phyloP scores from a whole-genome alignment of 2,797 vertebrate species.

The Gadopsis marmoratus region DNA sequence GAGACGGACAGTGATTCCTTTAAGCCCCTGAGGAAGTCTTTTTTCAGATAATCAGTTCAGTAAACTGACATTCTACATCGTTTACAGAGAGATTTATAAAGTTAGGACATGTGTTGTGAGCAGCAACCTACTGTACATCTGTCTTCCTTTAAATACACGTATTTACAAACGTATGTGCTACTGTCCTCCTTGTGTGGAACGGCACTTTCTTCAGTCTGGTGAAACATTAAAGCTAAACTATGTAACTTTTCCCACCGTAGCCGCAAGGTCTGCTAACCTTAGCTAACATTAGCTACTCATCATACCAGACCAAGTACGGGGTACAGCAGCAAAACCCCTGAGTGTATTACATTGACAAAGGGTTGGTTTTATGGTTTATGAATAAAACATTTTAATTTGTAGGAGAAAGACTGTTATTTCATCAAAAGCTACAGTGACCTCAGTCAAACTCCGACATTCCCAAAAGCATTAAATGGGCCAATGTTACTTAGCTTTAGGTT shows the following conservation, averaged over 20 bases:
- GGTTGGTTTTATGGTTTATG: neutral
- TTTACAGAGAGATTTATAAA: slow-evolving; percentile 14
- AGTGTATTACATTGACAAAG: neutral
- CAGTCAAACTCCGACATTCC: neutral
- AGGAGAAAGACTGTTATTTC: neutral
- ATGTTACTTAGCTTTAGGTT: neutral
- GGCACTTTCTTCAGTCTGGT: neutral
- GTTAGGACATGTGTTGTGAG: neutral
- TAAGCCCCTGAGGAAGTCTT: slow-evolving; percentile 28
- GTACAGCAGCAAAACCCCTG: neutral
- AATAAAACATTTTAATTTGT: neutral
- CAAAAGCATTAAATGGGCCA: neutral
- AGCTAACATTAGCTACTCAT: neutral
- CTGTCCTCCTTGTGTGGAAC: neutral
- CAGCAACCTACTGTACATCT: neutral
- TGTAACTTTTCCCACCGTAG: neutral
- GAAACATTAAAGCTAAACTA: neutral
- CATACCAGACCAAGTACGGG: neutral
- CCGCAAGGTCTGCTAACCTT: neutral
- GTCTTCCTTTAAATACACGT: slow-evolving; percentile 13
- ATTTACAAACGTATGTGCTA: neutral
- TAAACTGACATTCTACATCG: slow-evolving; percentile 20
- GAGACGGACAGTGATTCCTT: slow-evolving; percentile 27
- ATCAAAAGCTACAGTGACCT: neutral
- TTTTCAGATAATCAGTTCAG: slow-evolving; percentile 38